These are phyloP conservation scores for Ceyx cyanopectus DNA, from an alignment of 2,113 vertebrate species.

Conservation along the genomic window DNA sequence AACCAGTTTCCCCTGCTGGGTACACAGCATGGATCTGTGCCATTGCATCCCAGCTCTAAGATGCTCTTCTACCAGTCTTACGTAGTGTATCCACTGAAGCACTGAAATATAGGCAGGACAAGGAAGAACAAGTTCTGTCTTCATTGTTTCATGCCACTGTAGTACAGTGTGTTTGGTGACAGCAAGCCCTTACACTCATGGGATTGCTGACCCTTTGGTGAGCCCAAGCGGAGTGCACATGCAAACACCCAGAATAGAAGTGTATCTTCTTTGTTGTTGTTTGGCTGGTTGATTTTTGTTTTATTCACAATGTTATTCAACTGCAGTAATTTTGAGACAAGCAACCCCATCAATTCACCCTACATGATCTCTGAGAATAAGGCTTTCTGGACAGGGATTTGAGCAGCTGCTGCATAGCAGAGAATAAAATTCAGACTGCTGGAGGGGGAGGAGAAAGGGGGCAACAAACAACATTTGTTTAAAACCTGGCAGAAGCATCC, in stretches of 20 bases:
- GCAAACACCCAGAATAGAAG: background rate
- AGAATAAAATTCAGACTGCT: slow-evolving; percentile 48
- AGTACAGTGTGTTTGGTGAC: background rate
- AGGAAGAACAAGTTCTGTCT: background rate
- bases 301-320: background rate
- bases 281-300: background rate
- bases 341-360: slow-evolving; percentile 15
- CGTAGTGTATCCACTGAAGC: background rate
- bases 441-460: background rate
- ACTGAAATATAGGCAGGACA: background rate
- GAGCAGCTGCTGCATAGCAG: slow-evolving; percentile 67
- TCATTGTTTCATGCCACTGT: background rate
- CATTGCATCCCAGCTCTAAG: background rate
- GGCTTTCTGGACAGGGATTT: slow-evolving; percentile 49
- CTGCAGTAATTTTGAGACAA: slow-evolving; percentile 9
- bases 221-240: background rate
- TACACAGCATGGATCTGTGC: rapidly evolving
- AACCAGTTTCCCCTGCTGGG: background rate
- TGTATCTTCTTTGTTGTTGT: background rate
- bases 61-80: background rate
- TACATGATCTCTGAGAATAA: background rate
- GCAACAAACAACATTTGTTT: slow-evolving; percentile 68
- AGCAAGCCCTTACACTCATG: background rate
- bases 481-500: slow-evolving; percentile 57
- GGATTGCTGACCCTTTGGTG: background rate